Evolutionary conservation across 2,888 invertebrate species (phyloP).

Genomic region (Perdita meconis): DNA sequence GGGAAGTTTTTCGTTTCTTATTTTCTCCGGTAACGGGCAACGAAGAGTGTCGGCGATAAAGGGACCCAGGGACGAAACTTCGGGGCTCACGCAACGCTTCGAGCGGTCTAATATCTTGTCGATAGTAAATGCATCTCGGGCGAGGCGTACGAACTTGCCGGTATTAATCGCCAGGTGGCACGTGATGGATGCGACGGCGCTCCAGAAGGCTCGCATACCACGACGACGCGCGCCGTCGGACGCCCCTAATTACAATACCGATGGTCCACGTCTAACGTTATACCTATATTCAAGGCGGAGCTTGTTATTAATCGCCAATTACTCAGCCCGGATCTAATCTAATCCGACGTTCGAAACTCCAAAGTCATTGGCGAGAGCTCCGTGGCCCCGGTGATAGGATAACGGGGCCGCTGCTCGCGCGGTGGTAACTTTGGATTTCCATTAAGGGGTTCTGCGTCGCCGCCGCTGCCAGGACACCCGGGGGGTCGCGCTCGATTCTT

Average conservation of each 20-base stretch:
- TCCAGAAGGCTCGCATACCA: constrained; percentile 56
- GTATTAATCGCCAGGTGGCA: constrained; percentile 76
- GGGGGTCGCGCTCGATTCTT: constrained; percentile 41
- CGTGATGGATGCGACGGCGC: constrained; percentile 76
- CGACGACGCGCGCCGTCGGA: constrained; percentile 49
- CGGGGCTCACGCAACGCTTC: constrained; percentile 54
- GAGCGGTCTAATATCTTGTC: constrained; percentile 68
- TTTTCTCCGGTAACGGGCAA: constrained; percentile 9
- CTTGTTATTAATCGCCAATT: constrained; percentile 82
- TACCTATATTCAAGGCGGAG: constrained; percentile 65
- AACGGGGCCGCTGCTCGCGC: constrained; percentile 60
- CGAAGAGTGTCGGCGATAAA: constrained; percentile 39
- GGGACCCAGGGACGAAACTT: constrained; percentile 37
- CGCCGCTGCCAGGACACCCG: neutral
- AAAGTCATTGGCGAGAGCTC: constrained; percentile 71
- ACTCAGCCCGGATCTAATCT: constrained; percentile 76
- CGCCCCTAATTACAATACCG: constrained; percentile 77
- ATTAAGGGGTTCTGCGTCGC: constrained; percentile 59
- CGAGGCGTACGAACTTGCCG: constrained; percentile 67
- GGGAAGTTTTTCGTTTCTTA: constrained; percentile 1
- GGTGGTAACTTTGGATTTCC: constrained; percentile 72
- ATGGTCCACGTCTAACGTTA: constrained; percentile 69
- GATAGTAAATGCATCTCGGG: constrained; percentile 70
- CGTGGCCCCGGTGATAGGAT: constrained; percentile 60
- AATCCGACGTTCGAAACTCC: constrained; percentile 72